phyloP scores from a whole-genome alignment of 2,797 vertebrate genomes.

The Podarcis siculus region DNA sequence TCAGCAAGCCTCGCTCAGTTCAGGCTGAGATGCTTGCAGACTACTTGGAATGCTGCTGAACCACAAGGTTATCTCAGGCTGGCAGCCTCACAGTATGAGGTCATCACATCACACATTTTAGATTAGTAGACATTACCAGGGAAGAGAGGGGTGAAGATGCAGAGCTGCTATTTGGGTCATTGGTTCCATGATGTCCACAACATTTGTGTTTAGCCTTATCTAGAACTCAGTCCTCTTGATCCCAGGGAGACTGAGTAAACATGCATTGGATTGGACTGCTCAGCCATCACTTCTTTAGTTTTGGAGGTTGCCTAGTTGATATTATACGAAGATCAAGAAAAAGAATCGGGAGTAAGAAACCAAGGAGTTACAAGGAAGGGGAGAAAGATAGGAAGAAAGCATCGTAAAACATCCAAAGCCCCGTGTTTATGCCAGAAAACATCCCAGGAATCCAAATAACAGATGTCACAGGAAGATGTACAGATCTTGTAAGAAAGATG shows the following conservation, averaged over 20 bases:
- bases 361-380: not conserved
- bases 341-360: not conserved
- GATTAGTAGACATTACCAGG: not conserved
- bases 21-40: too few species aligned
- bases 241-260: not conserved
- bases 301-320: not conserved
- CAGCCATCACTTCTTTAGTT: not conserved
- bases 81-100: not conserved
- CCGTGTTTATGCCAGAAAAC: not conserved
- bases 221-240: not conserved
- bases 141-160: not conserved
- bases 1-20: not conserved
- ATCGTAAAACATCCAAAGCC: not conserved
- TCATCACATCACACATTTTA: not conserved
- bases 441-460: not conserved
- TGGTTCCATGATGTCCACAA: not conserved
- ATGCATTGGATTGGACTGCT: too few species aligned
- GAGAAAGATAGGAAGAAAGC: not conserved
- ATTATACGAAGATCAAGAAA: not conserved
- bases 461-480: not conserved
- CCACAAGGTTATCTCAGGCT: not conserved
- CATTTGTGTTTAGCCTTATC: not conserved
- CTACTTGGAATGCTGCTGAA: not conserved
- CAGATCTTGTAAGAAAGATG: not conserved
- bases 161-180: not conserved